A percentile compares a stretch with the other conserved stretches of the same genome.
Evolutionary conservation across 2,888 invertebrate species (phyloP).

Genomic region (Ophonus ardosiacus): DNA sequence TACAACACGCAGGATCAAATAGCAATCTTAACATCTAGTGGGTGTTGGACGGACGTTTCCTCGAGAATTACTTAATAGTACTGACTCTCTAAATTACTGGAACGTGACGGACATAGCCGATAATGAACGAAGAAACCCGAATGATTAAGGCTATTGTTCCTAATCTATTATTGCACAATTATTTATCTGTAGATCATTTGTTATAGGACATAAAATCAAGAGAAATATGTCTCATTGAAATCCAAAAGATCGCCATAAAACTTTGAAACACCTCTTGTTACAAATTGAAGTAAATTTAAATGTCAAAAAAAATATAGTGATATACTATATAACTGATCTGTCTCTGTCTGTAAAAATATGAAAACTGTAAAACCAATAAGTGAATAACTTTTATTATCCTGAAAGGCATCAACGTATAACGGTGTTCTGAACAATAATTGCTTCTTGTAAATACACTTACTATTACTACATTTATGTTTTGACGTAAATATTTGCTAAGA

Average conservation of each 20-base stretch:
- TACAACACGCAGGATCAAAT: not conserved
- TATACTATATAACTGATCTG: not conserved
- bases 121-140: not conserved
- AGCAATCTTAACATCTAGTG: not conserved
- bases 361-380: not conserved
- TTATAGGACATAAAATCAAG: not conserved
- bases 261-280: too few relatives aligned
- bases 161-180: not conserved
- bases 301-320: too few relatives aligned
- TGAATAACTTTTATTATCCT: not conserved
- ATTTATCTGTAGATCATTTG: not conserved
- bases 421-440: not conserved
- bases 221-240: not conserved
- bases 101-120: constrained; percentile 13
- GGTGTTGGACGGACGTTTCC: not conserved
- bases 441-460: too few relatives aligned
- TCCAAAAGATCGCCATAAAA: too few relatives aligned
- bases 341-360: not conserved
- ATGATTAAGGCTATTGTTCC: not conserved
- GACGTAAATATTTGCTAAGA: not conserved
- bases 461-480: not conserved
- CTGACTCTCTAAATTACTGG: constrained; percentile 32
- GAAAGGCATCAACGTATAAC: not conserved
- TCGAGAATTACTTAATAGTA: constrained; percentile 4
- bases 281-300: too few relatives aligned